Evolutionary conservation across 2,888 invertebrate species (phyloP).

Genomic region (Meliscaeva auricollis): DNA sequence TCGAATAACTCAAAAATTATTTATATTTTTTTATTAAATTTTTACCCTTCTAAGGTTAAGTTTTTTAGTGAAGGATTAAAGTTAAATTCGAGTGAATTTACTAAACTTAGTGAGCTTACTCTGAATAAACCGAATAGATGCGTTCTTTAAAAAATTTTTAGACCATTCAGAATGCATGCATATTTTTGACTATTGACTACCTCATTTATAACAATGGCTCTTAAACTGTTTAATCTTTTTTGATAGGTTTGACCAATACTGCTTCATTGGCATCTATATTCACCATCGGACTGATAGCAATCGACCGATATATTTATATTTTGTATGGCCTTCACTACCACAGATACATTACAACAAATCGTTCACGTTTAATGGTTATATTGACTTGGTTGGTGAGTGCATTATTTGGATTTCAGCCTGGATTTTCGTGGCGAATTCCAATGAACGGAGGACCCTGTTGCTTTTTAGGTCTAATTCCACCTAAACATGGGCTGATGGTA

Average conservation of each 20-base stretch:
- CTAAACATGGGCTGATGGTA: constrained; percentile 84
- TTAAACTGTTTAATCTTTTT: not conserved
- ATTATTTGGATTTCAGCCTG: constrained; percentile 86
- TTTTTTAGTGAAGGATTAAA: no score
- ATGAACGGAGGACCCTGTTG: constrained; percentile 85
- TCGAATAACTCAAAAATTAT: no score
- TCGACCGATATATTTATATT: constrained; percentile 88
- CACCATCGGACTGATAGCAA: constrained; percentile 87
- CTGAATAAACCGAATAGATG: no score
- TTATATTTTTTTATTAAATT: no score
- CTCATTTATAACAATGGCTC: no score
- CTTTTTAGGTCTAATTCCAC: constrained; percentile 86
- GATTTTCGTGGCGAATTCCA: constrained; percentile 86
- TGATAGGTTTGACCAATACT: constrained; percentile 87
- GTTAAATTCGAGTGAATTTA: no score
- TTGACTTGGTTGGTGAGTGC: constrained; percentile 86
- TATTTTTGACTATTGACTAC: no score
- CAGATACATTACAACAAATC: constrained; percentile 86
- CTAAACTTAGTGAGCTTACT: no score
- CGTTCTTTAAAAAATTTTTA: no score
- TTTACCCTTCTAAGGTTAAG: no score
- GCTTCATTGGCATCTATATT: constrained; percentile 87
- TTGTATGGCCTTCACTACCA: constrained; percentile 87
- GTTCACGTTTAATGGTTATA: constrained; percentile 86
- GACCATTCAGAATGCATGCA: no score